Evolutionary conservation across 2,113 vertebrate genomes (phyloP).

Genomic region (Cyprinodon tularosa): DNA sequence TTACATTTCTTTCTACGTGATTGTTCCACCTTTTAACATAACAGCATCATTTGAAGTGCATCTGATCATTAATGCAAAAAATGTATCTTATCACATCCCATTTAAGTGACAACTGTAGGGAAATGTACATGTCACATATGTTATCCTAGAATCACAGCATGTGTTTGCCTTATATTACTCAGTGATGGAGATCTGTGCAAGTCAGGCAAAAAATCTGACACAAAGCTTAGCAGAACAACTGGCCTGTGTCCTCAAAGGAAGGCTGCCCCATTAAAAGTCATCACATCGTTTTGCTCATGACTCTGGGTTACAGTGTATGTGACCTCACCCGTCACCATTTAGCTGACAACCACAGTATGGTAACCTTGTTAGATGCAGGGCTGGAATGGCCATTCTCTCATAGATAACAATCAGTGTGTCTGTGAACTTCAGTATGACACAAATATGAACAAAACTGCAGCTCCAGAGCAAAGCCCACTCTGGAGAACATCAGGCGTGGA

Average conservation of each 20-base stretch:
- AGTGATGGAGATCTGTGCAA: slow-evolving; percentile 46
- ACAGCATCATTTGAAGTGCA: background rate
- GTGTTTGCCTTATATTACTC: slow-evolving; percentile 46
- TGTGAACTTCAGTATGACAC: slow-evolving; percentile 71
- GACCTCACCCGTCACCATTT: slow-evolving; percentile 75
- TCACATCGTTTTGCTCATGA: slow-evolving; percentile 54
- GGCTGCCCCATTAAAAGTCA: slow-evolving; percentile 56
- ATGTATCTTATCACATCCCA: slow-evolving; percentile 2
- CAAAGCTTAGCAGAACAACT: slow-evolving; percentile 48
- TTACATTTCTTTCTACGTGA: too few species aligned
- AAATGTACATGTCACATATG: slow-evolving; percentile 15
- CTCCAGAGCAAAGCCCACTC: slow-evolving; percentile 43
- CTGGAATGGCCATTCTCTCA: slow-evolving; percentile 57
- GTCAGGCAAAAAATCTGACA: slow-evolving; percentile 40
- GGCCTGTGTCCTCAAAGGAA: slow-evolving; percentile 58
- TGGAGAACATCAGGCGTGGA: slow-evolving; percentile 68
- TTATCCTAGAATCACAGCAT: slow-evolving; percentile 14
- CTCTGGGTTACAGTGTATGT: slow-evolving; percentile 56
- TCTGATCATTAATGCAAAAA: background rate
- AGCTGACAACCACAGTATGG: slow-evolving; percentile 68
- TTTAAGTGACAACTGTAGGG: slow-evolving; percentile 14
- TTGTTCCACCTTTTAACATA: background rate
- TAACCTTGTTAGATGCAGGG: slow-evolving; percentile 70
- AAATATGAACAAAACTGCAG: slow-evolving; percentile 72
- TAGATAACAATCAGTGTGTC: slow-evolving; percentile 77